A percentile compares a stretch with the other conserved stretches of the same genome.
Conservation (phyloP, 2,888 invertebrate genomes). For the Phlogophora meticulosa region DNA sequence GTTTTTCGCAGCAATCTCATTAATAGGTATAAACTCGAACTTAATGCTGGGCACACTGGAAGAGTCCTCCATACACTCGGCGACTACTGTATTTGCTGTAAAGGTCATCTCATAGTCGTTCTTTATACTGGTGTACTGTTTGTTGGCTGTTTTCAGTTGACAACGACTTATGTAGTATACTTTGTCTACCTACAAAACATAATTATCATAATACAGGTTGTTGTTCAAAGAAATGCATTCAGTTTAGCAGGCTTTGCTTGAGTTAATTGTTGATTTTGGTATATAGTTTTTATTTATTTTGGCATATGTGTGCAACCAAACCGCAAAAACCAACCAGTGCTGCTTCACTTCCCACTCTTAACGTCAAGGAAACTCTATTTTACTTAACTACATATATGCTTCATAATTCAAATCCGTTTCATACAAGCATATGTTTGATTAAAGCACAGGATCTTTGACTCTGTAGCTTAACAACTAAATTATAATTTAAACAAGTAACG, state of each 20-base stretch:
- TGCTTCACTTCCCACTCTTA: too few species aligned
- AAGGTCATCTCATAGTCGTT: slow-evolving; percentile 99
- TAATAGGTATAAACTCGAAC: slow-evolving; percentile 95
- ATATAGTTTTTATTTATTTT: too few species aligned
- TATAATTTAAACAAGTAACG: neutral
- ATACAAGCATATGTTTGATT: too few species aligned
- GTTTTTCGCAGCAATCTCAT: slow-evolving; percentile 92
- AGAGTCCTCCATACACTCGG: slow-evolving; percentile 91
- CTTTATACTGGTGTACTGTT: slow-evolving; percentile 95
- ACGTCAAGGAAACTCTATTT: too few species aligned
- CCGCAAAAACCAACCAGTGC: too few species aligned
- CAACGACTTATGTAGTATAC: slow-evolving; percentile 97
- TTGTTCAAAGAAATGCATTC: neutral
- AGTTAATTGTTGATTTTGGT: too few species aligned
- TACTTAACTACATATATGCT: too few species aligned
- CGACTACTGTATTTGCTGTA: slow-evolving; percentile 93
- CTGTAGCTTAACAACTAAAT: neutral
- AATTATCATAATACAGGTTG: neutral
- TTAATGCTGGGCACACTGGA: slow-evolving; percentile 94
- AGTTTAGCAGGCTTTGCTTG: too few species aligned
- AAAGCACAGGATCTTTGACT: neutral
- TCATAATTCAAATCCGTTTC: too few species aligned
- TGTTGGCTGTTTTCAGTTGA: slow-evolving; percentile 97
- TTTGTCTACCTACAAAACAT: slow-evolving; percentile 92
- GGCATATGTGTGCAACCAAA: too few species aligned